Evolutionary conservation across 2,113 vertebrate species (phyloP), one percentile per base, ranked within the genome.

Genomic region (Hylia prasina): DNA sequence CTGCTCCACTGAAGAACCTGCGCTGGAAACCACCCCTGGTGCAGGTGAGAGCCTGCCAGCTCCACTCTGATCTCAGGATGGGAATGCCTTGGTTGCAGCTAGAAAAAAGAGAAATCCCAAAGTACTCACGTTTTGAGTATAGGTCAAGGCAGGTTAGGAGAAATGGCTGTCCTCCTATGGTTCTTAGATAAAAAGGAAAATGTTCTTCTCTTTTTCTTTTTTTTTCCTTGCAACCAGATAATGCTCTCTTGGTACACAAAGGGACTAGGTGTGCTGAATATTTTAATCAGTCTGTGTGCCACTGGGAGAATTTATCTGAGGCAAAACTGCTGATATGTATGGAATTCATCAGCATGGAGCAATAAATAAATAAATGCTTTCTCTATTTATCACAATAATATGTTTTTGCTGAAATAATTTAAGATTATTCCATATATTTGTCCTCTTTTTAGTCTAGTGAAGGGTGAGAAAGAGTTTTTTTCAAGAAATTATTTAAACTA

Each of bases 21-120:
- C 98, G 99, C 60, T 99, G 99, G 99, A 99, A 98, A 73, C 99
- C 99, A 1, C 98, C 99, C 6, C 97, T 98, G 35, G 98, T 98
- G 86, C 99, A 99, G 99, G 99, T 99, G 93, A 86, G 60, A 80
- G 10, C 19, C n/a, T 60, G 35, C n/a, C 3, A 13, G 19, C 35
- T 51, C 23, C 53, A 13, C 64, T 86, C 13, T 71, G 2, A 27
- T 5, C 2, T 22, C 3, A 3, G 39, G 15, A n/a, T 70, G 58
- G 27, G 24, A 89, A 47, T 60, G 58, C 15, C 31, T 65, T 65
- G 28, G 15, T 51, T 81, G 37, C 33, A 77, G 11, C 18, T 65
- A 44, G 40, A 85, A 76, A 58, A 87, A 73, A 66, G 33, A 63
- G 35, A 83, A 61, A 73, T 86, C 50, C 9, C 15, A 11, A 79